Percentiles rank a stretch among this genome's conserved stretches.
phyloP scores from a whole-genome alignment of 2,888 invertebrate genomes.

The Gasteruption jaculator region DNA sequence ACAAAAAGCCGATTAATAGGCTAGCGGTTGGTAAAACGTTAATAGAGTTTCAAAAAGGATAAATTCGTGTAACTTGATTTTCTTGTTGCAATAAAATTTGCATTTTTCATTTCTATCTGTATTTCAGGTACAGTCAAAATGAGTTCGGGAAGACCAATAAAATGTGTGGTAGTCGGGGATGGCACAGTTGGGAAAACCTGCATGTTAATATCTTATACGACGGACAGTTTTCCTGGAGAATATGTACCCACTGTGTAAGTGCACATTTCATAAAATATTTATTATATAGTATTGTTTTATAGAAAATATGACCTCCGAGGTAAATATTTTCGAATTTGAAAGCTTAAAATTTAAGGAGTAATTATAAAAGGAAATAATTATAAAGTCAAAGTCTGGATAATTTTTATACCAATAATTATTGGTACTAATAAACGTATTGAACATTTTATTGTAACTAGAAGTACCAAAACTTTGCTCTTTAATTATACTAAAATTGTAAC shows the following conservation, averaged over 20 bases:
- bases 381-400: no score
- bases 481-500: no score
- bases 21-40: no score
- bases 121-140: constrained; percentile 55
- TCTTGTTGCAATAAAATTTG: neutral
- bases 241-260: constrained; percentile 94
- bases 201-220: constrained; percentile 90
- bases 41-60: no score
- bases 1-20: no score
- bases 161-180: constrained; percentile 90
- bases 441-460: no score
- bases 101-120: constrained; percentile 4
- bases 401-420: no score
- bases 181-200: constrained; percentile 93
- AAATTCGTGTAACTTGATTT: no score
- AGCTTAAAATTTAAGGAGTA: no score
- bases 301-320: neutral
- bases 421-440: no score
- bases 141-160: constrained; percentile 90
- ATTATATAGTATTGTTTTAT: constrained; percentile 9
- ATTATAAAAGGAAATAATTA: no score
- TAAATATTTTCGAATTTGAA: constrained; percentile 4
- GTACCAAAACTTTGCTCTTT: no score
- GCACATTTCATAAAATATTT: constrained; percentile 15
- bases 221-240: constrained; percentile 90